Evolutionary conservation across 2,888 invertebrate species (phyloP).

Genomic region (Lapara coniferarum): DNA sequence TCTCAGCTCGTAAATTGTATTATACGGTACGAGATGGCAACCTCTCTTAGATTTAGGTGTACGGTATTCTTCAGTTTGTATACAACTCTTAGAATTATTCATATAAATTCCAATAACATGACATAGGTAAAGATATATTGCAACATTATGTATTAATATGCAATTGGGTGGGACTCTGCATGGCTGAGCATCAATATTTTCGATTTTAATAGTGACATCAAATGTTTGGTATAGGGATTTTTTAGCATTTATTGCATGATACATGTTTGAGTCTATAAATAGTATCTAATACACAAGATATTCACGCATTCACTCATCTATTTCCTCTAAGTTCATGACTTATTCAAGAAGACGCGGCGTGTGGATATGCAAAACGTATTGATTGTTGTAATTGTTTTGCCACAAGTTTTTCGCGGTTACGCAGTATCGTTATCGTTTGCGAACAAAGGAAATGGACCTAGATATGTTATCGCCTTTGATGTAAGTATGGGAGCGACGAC

Average conservation of each 20-base stretch:
- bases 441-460: conserved; percentile 27
- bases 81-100: not conserved
- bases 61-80: not conserved
- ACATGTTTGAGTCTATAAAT: not conserved
- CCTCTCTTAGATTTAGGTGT: conserved; percentile 5
- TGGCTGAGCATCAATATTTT: no score
- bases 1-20: conserved; percentile 7
- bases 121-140: not conserved
- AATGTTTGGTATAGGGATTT: no score
- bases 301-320: conserved; percentile 9
- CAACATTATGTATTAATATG: no score
- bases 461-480: conserved; percentile 25
- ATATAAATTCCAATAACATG: not conserved
- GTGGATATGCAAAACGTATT: conserved; percentile 11
- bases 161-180: no score
- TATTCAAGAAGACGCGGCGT: conserved; percentile 10
- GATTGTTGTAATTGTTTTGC: conserved; percentile 9
- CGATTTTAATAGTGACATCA: no score
- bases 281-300: not conserved
- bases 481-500: conserved; percentile 13
- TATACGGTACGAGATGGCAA: not conserved
- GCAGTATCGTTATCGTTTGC: conserved; percentile 21
- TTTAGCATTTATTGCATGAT: not conserved
- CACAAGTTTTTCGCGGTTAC: conserved; percentile 4
- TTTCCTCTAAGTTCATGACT: conserved; percentile 19